Evolutionary conservation across 2,888 invertebrate species (phyloP).

Genomic region (Drosophila histrio): DNA sequence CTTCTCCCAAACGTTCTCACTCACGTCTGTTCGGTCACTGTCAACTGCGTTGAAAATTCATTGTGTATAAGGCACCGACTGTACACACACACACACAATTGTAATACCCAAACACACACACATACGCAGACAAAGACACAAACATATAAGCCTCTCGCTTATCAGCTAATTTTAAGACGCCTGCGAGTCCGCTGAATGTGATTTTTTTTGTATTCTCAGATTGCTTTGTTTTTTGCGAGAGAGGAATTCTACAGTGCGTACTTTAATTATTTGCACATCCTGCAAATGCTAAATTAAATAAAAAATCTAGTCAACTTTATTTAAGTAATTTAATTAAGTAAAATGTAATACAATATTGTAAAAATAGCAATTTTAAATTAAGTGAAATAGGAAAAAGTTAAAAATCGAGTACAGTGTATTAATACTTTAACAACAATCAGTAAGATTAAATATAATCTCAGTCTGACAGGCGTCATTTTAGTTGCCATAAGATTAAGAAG

Average conservation of each 20-base stretch:
- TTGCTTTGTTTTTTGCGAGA: constrained; percentile 1
- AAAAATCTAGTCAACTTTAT: too few species aligned
- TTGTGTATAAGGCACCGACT: constrained; percentile 4
- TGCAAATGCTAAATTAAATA: too few species aligned
- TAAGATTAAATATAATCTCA: too few species aligned
- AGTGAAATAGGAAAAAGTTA: too few species aligned
- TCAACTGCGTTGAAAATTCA: background rate
- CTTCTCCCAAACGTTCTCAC: background rate
- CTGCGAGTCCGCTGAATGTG: background rate
- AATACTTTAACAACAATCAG: too few species aligned
- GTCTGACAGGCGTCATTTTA: too few species aligned
- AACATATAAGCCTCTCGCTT: constrained; percentile 9
- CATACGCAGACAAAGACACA: background rate
- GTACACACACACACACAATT: background rate
- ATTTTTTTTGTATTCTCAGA: background rate
- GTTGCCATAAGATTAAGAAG: too few species aligned
- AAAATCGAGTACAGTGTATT: too few species aligned
- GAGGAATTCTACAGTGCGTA: constrained; percentile 4
- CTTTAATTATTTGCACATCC: background rate
- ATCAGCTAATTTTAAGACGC: constrained; percentile 22
- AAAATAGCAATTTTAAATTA: too few species aligned
- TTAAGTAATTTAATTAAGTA: too few species aligned
- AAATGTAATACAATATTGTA: too few species aligned
- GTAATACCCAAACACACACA: background rate
- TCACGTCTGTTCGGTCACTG: constrained; percentile 18